Percentiles rank a stretch among this genome's conserved stretches.
These are phyloP conservation scores for Lepidurus apus DNA, from an alignment of 1,140 invertebrate genomes.

Conservation along the genomic window DNA sequence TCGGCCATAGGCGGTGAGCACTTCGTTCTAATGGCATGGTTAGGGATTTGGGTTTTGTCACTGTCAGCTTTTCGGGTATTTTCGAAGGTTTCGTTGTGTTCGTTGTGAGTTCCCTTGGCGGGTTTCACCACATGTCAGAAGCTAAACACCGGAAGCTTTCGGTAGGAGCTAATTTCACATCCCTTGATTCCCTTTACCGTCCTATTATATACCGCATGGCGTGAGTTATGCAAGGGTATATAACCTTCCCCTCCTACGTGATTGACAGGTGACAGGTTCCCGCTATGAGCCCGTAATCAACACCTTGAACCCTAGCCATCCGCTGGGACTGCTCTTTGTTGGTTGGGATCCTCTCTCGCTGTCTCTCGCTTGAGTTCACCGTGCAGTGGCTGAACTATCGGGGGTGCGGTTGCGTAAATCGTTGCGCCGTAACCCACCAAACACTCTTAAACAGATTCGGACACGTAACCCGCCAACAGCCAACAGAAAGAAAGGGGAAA, in stretches of 20 bases:
- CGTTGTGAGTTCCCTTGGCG: not conserved
- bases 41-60: not conserved
- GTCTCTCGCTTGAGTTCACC: too few species aligned
- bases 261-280: not conserved
- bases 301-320: not conserved
- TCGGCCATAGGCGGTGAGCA: not conserved
- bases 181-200: not conserved
- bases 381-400: too few species aligned
- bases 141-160: constrained; percentile 21
- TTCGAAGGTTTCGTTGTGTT: not conserved
- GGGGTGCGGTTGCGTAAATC: too few species aligned
- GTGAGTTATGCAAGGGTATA: not conserved
- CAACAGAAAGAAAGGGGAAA: too few species aligned
- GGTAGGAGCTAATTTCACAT: constrained; percentile 4
- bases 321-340: too few species aligned
- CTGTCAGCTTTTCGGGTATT: constrained; percentile 6
- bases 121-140: not conserved
- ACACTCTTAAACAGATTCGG: too few species aligned
- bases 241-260: not conserved
- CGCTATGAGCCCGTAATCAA: not conserved
- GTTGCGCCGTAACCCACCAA: too few species aligned
- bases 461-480: too few species aligned
- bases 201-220: not conserved
- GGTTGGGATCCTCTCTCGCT: too few species aligned
- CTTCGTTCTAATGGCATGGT: not conserved